Evolutionary conservation across 2,797 vertebrate genomes (phyloP).

Genomic region (Crax fasciolata): DNA sequence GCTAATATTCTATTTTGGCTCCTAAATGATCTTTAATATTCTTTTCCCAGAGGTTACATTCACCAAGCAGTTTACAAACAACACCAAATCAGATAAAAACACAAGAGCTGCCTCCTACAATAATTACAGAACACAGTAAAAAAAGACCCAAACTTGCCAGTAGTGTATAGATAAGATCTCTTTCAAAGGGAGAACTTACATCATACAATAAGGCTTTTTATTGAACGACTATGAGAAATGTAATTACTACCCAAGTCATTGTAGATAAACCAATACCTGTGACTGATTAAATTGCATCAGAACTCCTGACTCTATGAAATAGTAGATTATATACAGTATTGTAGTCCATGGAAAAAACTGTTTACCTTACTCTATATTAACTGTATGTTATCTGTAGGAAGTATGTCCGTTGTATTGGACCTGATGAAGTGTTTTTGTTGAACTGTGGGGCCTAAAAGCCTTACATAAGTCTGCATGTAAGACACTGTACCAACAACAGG

Average conservation of each 20-base stretch:
- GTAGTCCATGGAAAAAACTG: neutral
- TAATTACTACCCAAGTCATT: slow-evolving; percentile 5
- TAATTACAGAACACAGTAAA: slow-evolving; percentile 9
- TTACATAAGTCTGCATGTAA: neutral
- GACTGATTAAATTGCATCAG: neutral
- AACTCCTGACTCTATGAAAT: neutral
- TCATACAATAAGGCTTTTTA: neutral
- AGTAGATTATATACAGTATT: neutral
- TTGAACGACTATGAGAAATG: neutral
- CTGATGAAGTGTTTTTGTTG: neutral
- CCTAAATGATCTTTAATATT: neutral
- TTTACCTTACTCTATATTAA: neutral
- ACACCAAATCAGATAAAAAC: slow-evolving; percentile 15
- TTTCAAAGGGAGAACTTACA: slow-evolving; percentile 20
- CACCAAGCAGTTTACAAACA: slow-evolving; percentile 24
- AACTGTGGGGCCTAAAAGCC: neutral
- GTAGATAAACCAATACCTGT: neutral
- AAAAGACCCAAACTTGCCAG: neutral
- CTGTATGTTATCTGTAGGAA: neutral
- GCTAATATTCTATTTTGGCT: neutral
- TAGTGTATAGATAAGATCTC: neutral
- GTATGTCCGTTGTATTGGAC: neutral
- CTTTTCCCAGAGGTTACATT: neutral
- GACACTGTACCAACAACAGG: neutral
- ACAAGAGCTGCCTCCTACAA: neutral